Evolutionary conservation across 1,140 invertebrate species (phyloP), one percentile per base, ranked within the genome.

Genomic region (Tribolium castaneum): DNA sequence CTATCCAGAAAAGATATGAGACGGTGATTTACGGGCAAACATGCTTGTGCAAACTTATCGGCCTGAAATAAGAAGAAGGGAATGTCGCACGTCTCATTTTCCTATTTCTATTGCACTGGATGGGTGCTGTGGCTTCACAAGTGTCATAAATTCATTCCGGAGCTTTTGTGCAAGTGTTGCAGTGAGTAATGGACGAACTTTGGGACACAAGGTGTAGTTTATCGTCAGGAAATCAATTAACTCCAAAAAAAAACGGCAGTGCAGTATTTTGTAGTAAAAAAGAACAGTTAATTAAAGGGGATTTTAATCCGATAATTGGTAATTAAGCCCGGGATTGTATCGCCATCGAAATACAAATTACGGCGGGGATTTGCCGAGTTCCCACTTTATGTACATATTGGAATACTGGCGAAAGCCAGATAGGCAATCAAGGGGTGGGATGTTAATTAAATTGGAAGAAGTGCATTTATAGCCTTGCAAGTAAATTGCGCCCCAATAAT

Each of bases 1-100:
- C 71, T 73, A 73, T 52, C 71, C 25, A 52, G 70, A 22, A 45
- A 52, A 19, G 70, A 73, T 73, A 52, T 51, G 50, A 34, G 71
- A 73, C 49, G 19, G 19, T 73, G 71, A 73, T 73, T 73, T 73
- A 73, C 54, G 49, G 30, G 35, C 49, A 54, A 73, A 52, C 52
- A 73, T 52, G 30, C 50, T 52, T 51, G 49, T 73, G 71, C 49
- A 73, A 73, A 73, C 52, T 72, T 72, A 72, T 72, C 70, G 50
- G 50, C 39, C 50, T 52, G 9, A 73, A 51, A 73, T 51, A 51
- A 73, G 34, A 30, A 30, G 25, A 30, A 30, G 25, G 25, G 25
- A 30, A 30, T 30, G 25, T 30, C 6, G 3, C 25, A 30, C 25
- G 25, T 30, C 25, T 30, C 25, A 30, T 30, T 30, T 30, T 30